Evolutionary conservation across 2,113 vertebrate genomes (phyloP).

Genomic region (Mesocricetus auratus): DNA sequence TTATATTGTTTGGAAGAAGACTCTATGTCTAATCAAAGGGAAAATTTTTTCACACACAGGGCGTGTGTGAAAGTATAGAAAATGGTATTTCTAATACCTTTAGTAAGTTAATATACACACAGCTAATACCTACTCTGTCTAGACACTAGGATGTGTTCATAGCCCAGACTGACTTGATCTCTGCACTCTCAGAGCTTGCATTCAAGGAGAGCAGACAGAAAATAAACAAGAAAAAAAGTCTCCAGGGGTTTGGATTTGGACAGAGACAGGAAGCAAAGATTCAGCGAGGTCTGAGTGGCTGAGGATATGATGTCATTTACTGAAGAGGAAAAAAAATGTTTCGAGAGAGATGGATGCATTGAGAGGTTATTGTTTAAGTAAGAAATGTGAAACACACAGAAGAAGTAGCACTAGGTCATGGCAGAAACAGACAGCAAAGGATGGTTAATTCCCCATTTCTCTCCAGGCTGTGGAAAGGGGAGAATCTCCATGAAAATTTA

Average conservation of each 20-base stretch:
- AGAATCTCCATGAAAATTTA: background rate
- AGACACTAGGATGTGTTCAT: constrained; percentile 70
- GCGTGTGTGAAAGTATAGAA: background rate
- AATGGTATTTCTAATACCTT: background rate
- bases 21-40: background rate
- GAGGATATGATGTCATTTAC: background rate
- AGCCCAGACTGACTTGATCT: background rate
- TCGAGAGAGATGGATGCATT: background rate
- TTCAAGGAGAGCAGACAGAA: constrained; percentile 76
- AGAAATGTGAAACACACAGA: background rate
- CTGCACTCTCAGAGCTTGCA: constrained; percentile 59
- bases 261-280: background rate
- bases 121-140: constrained; percentile 57
- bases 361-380: background rate
- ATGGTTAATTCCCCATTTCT: background rate
- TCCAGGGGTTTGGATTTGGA: background rate
- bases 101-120: constrained; percentile 47
- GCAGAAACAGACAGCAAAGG: background rate
- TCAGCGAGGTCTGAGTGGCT: background rate
- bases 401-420: background rate
- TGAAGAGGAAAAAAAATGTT: background rate
- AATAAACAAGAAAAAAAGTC: constrained; percentile 70
- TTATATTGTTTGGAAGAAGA: background rate
- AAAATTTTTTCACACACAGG: background rate
- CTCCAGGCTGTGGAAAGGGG: background rate